phyloP scores from a whole-genome alignment of 2,797 vertebrate genomes.

The Malurus splendens region DNA sequence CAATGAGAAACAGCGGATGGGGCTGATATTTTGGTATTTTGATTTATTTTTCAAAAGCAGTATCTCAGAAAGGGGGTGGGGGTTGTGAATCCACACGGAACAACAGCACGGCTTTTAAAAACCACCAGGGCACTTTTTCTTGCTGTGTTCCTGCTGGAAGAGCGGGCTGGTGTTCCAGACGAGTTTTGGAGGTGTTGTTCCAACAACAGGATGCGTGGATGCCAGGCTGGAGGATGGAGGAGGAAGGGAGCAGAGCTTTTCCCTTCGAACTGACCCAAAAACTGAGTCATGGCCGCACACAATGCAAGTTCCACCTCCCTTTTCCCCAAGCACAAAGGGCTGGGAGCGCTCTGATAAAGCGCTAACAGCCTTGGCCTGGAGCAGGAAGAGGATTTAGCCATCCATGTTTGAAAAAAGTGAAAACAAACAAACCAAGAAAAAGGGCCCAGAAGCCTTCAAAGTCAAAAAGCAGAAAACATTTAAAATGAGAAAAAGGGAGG shows the following conservation, averaged over 20 bases:
- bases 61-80: not conserved
- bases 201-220: not conserved
- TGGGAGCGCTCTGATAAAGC: not conserved
- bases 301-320: not conserved
- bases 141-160: not conserved
- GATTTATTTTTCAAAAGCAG: not conserved
- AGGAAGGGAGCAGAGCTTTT: not conserved
- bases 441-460: not conserved
- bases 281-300: not conserved
- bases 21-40: not conserved
- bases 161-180: not conserved
- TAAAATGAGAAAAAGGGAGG: not conserved
- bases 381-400: not conserved
- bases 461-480: not conserved
- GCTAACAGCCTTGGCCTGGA: not conserved
- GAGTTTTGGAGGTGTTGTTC: not conserved
- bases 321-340: not conserved
- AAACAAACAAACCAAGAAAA: not conserved
- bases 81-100: not conserved
- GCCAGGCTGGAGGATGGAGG: not conserved
- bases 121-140: not conserved
- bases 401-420: not conserved
- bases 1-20: not conserved
- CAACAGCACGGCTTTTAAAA: not conserved
- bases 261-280: not conserved